Evolutionary conservation across 2,888 invertebrate genomes (phyloP).

Genomic region (Eulithis prunata): DNA sequence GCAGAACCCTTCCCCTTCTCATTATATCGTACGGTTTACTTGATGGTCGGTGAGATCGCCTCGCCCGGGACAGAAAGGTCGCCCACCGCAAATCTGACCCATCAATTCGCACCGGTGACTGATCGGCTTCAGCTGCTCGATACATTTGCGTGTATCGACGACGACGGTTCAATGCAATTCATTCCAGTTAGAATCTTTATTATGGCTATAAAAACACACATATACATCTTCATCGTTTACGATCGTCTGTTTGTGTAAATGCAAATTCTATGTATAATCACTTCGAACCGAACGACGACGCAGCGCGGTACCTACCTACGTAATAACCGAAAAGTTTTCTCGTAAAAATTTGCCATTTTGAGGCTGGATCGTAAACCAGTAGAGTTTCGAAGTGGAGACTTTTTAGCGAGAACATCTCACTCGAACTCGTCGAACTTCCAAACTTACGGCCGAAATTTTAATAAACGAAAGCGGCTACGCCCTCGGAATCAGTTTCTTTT

Average conservation of each 20-base stretch:
- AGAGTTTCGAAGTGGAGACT: constrained; percentile 57
- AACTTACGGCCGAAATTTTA: constrained; percentile 67
- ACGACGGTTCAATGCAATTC: constrained; percentile 33
- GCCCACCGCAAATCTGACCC: constrained; percentile 30
- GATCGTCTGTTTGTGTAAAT: constrained; percentile 60
- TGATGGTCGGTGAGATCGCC: constrained; percentile 29
- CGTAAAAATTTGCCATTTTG: constrained; percentile 69
- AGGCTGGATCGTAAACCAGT: constrained; percentile 65
- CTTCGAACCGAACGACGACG: constrained; percentile 52
- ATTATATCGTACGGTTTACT: constrained; percentile 24
- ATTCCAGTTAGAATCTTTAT: constrained; percentile 49
- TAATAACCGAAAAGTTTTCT: constrained; percentile 69
- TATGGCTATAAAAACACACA: constrained; percentile 48
- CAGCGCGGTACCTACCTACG: constrained; percentile 36
- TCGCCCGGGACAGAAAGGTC: constrained; percentile 23
- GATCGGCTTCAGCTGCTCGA: constrained; percentile 16
- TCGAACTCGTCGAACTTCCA: constrained; percentile 58
- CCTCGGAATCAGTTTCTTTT: constrained; percentile 54
- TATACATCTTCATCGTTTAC: constrained; percentile 53
- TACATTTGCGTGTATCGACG: constrained; percentile 12
- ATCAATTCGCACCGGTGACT: constrained; percentile 20
- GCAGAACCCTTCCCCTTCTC: constrained; percentile 40
- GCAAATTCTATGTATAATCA: constrained; percentile 66
- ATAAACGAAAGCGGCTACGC: constrained; percentile 60
- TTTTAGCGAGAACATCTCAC: constrained; percentile 61